These are phyloP conservation scores for Drosophila lini DNA, from an alignment of 1,140 invertebrate species.

Conservation along the genomic window DNA sequence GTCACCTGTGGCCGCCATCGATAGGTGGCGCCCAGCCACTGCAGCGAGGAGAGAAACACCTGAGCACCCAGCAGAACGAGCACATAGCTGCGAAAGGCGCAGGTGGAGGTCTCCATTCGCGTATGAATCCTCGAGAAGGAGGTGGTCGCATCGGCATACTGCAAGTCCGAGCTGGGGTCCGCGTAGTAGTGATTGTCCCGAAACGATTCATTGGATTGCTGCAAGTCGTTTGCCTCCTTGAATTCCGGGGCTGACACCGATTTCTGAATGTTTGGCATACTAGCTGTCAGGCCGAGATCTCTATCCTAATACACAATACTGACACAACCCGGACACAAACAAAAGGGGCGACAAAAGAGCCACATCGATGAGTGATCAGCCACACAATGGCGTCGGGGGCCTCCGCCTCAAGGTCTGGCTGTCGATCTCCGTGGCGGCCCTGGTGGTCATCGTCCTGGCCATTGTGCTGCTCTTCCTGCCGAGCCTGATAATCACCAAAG, in stretches of 20 bases:
- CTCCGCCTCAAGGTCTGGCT: conserved; percentile 8
- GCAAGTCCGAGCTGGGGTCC: not conserved
- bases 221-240: conserved; percentile 2
- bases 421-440: conserved; percentile 25
- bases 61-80: conserved; percentile 41
- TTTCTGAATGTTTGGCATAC: conserved; percentile 36
- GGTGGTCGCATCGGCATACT: conserved; percentile 2
- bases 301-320: conserved; percentile 18
- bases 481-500: not conserved
- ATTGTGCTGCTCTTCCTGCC: conserved; percentile 19
- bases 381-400: not conserved
- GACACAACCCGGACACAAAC: conserved; percentile 5
- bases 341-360: conserved; percentile 11
- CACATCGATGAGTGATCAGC: conserved; percentile 45
- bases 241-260: conserved; percentile 32
- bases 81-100: conserved; percentile 42
- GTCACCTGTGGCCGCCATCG: conserved; percentile 33
- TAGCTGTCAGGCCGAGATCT: conserved; percentile 33
- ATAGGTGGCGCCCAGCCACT: conserved; percentile 54
- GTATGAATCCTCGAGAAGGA: not conserved
- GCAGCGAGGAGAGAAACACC: conserved; percentile 39
- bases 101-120: not conserved
- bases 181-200: not conserved
- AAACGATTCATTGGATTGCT: not conserved
- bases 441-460: conserved; percentile 21